Conservation (phyloP, 2,113 vertebrate genomes). For the Abramis brama region DNA sequence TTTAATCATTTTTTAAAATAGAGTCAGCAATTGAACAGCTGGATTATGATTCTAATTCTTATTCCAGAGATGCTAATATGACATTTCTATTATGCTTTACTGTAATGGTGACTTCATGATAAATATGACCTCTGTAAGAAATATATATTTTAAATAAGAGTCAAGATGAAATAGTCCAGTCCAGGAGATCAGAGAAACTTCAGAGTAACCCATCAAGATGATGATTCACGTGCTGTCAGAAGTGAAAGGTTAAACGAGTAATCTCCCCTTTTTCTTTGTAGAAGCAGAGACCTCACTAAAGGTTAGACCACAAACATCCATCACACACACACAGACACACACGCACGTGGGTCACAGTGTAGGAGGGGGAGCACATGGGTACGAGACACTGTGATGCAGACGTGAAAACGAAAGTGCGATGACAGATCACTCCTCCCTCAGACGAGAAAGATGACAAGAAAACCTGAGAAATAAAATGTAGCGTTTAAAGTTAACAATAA, state of each 20-base stretch:
- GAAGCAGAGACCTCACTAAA: constrained; percentile 16
- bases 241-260: constrained; percentile 29
- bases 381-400: constrained; percentile 19
- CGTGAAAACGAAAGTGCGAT: constrained; percentile 27
- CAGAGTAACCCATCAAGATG: background rate
- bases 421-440: constrained; percentile 33
- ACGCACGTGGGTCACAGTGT: background rate
- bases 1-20: no score
- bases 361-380: constrained; percentile 21
- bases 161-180: background rate
- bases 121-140: background rate
- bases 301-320: constrained; percentile 32
- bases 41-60: no score
- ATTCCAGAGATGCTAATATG: background rate
- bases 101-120: background rate
- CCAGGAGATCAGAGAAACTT: background rate
- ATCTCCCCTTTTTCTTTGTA: constrained; percentile 3
- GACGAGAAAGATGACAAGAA: constrained; percentile 1
- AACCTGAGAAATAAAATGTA: background rate
- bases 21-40: no score
- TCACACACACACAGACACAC: background rate
- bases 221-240: constrained; percentile 21
- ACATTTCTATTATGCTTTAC: background rate
- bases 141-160: background rate
- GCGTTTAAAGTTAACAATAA: background rate